Base-by-base conservation (phyloP, 2,888 invertebrate genomes). In the Drosophila anomalipes region DNA sequence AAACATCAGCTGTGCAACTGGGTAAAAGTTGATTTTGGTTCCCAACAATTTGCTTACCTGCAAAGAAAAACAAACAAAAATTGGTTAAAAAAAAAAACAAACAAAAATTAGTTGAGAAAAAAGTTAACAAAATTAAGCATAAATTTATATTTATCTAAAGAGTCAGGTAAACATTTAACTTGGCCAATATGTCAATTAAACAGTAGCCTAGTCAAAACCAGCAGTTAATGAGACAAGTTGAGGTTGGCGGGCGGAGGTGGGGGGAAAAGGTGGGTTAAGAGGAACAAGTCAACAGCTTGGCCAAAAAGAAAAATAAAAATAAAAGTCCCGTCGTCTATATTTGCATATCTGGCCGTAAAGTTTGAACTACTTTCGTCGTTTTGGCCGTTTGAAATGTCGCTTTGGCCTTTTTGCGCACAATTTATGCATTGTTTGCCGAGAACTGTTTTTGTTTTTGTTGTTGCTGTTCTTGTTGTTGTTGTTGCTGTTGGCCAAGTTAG, bases 381-480 rank as follows among this genome's bases (percentile, higher is more conserved):
- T 53, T 53, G 60, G 64, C 47, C 70, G 72, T 58, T 66, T 63
- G 57, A 74, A 79, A 83, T 81, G 81, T 89, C 74, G 80, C 61
- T 70, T 77, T 80, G 79, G 77, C 86, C 74, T 75, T 85, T 79
- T 83, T 72, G 81, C 81, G 72, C 74, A 80, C 86, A 89, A 87
- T 82, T 89, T 86, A 86, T 86, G 88, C 85, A 86, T 85, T 85
- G 89, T 83, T 82, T 84, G 70, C 62, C 16, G 58, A 79, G 75
- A 71, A 76, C 79, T 76, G 70, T 68, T 37, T 33, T 1, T 35
- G 35, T 1, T 56, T n/a, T 22, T 76, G 70, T 66, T 37, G 53
- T 0, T 35, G 35, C 3, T 56, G 30, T n/a, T n/a, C n/a, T 22
- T 76, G 70, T 66, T 37, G 53, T 0, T 35, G 35, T 1, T 56